Evolutionary conservation across 2,113 vertebrate genomes (phyloP), one percentile per base, ranked within the genome.

Genomic region (Zapornia atra): DNA sequence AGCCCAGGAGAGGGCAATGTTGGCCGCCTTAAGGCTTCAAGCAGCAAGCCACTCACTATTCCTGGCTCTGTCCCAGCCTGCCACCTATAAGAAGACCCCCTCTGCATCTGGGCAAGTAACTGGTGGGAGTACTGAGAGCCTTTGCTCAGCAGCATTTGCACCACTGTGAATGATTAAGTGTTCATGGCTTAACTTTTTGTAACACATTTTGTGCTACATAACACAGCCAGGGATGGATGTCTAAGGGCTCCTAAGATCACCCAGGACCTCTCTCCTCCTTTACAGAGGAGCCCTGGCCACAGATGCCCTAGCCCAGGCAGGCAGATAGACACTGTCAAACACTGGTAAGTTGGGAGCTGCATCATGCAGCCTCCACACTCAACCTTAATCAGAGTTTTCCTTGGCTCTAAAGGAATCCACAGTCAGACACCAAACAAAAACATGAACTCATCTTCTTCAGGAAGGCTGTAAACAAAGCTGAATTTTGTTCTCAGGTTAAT

Each of bases 1-100:
- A 46, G 5, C 14, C 86, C 97, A 92, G 65, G 70, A 89, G 97
- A 97, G 93, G 96, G 84, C 96, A 91, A 72, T 91, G 94, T 73
- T 92, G 86, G 28, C 88, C 64, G 25, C 36, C 28, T 40, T 69
- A 85, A 85, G 40, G 19, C 34, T 60, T 40, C 4, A 20, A 46
- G 21, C 17, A 50, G 29, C 24, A 46, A 14, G n/a, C 28, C 1
- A 17, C 33, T 50, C 51, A 9, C 15, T 31, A 0, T 13, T 36
- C 8, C 0, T 0, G 15, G 28, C n/a, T 25, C 15, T 14, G 57
- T 20, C 31, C 8, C 20, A 12, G 2, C 4, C 9, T 50, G 25
- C 4, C 12, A 24, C 22, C n/a, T 36, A 0, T 21, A 11, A n/a
- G 5, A 34, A n/a, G 4, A 34, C 2, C 8, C 26, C 34, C 2